These are phyloP conservation scores for Ornithoptera alexandrae DNA, from an alignment of 2,888 invertebrate genomes.

Conservation along the genomic window DNA sequence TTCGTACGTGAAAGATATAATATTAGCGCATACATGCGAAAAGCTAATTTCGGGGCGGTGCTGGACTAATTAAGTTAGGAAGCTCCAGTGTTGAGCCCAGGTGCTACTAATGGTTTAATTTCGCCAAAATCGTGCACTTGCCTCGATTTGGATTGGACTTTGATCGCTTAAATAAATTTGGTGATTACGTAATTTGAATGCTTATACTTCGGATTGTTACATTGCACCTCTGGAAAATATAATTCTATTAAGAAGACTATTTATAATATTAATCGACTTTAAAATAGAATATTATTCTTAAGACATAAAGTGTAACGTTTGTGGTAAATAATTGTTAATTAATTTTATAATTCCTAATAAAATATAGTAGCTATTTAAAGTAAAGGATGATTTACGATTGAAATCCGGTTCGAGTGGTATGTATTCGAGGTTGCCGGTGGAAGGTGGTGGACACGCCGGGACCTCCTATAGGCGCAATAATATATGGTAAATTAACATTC, in stretches of 20 bases:
- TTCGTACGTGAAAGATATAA: constrained; percentile 15
- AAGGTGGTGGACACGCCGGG: constrained; percentile 27
- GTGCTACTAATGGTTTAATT: constrained; percentile 71
- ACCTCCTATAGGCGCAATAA: constrained; percentile 38
- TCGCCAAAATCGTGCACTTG: constrained; percentile 52
- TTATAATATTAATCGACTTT: not conserved
- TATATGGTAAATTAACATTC: constrained; percentile 50
- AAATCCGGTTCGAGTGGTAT: constrained; percentile 22
- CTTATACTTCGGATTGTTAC: constrained; percentile 35
- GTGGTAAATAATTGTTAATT: constrained; percentile 13
- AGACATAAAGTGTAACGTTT: constrained; percentile 2
- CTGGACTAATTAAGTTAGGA: constrained; percentile 46
- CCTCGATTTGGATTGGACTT: constrained; percentile 44
- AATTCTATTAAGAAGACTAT: constrained; percentile 1
- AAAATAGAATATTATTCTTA: constrained; percentile 1
- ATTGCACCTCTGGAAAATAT: not conserved
- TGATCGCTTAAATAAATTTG: constrained; percentile 51
- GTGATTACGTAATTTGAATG: constrained; percentile 43
- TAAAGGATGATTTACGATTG: constrained; percentile 24
- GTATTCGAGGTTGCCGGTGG: constrained; percentile 11
- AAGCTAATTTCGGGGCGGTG: constrained; percentile 26
- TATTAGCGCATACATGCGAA: constrained; percentile 13
- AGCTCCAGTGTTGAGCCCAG: constrained; percentile 51
- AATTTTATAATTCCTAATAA: constrained; percentile 15
- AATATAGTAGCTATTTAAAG: constrained; percentile 16